Conservation (phyloP, 1,140 invertebrate species). For the Physella acuta region DNA sequence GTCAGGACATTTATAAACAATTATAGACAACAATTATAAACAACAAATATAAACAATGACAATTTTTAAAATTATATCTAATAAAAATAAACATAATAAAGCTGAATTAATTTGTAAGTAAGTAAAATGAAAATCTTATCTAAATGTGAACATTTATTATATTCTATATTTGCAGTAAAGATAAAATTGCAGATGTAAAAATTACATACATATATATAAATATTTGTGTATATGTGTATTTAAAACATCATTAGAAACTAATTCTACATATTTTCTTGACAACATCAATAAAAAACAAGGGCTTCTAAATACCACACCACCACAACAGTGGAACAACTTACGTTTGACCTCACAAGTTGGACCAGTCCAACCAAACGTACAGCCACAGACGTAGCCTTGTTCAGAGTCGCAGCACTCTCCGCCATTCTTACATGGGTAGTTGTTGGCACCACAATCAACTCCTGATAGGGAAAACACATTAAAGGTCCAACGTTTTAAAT, state of each 20-base stretch:
- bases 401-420: neutral
- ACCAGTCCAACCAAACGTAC: slow-evolving; percentile 9
- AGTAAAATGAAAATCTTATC: too few relatives aligned
- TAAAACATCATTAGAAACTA: neutral
- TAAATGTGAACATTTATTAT: neutral
- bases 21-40: neutral
- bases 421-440: slow-evolving; percentile 2
- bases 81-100: neutral
- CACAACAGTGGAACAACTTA: neutral
- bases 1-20: neutral
- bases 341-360: neutral
- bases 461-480: neutral
- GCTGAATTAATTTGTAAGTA: neutral
- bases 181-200: neutral
- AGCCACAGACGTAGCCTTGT: slow-evolving; percentile 7
- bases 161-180: neutral
- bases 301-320: neutral
- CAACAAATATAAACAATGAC: neutral
- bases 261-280: neutral
- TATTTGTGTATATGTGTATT: neutral
- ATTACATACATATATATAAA: neutral
- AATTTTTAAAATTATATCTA: neutral
- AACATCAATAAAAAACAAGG: too few relatives aligned
- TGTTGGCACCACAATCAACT: neutral
- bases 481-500: too few relatives aligned